These are phyloP conservation scores for Argyra leucocephala DNA, from an alignment of 2,888 invertebrate genomes.

Conservation along the genomic window DNA sequence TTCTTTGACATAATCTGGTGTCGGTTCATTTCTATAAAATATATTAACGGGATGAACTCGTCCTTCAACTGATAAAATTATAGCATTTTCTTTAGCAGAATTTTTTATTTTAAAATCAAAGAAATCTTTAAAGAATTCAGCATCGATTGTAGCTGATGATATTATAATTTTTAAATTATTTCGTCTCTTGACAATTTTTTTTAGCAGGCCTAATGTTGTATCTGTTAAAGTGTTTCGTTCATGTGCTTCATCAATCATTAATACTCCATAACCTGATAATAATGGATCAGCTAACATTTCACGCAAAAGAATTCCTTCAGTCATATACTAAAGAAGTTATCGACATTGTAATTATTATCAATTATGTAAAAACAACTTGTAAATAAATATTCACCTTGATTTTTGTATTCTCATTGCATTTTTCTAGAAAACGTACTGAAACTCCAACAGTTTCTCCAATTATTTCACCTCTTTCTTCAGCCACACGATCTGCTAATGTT, in stretches of 20 bases:
- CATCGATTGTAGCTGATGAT: constrained; percentile 93
- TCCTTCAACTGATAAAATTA: constrained; percentile 80
- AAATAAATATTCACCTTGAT: constrained; percentile 53
- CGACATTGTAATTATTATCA: not conserved
- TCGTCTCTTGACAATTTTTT: constrained; percentile 81
- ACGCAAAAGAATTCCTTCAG: constrained; percentile 86
- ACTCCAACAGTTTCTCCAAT: constrained; percentile 77
- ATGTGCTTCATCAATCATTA: constrained; percentile 92
- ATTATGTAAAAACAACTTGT: no score
- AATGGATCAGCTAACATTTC: constrained; percentile 95
- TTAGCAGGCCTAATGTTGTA: constrained; percentile 82
- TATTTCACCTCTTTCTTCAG: constrained; percentile 71
- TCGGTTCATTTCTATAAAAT: constrained; percentile 72
- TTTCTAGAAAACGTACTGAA: constrained; percentile 69
- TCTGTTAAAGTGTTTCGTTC: constrained; percentile 90
- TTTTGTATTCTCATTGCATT: constrained; percentile 52
- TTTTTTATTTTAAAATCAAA: constrained; percentile 52
- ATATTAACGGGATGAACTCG: constrained; percentile 79
- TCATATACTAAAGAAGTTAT: constrained; percentile 65
- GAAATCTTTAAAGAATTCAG: constrained; percentile 70
- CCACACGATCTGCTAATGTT: constrained; percentile 76
- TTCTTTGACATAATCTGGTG: constrained; percentile 79
- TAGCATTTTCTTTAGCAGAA: constrained; percentile 55
- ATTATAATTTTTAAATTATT: constrained; percentile 73
- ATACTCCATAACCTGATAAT: constrained; percentile 73